Evolutionary conservation across 2,797 vertebrate species (phyloP), one percentile per base, ranked within the genome.

Genomic region (Parotocinclus haroldoi): DNA sequence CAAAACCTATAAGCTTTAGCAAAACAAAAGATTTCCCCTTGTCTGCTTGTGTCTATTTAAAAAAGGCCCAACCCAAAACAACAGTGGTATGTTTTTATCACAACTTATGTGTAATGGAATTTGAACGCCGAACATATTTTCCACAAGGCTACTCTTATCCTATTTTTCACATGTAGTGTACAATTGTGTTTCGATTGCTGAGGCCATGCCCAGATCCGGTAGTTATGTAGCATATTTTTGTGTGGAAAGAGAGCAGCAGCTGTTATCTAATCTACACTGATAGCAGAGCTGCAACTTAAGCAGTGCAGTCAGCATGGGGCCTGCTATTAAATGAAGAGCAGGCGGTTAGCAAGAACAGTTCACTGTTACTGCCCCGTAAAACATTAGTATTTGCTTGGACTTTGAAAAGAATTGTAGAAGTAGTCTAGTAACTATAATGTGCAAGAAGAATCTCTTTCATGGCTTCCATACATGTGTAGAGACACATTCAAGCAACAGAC

Each of bases 241-340:
- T 58, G 64, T 50, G 40, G 40, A 61, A 56, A 60, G 64, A 58
- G 66, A 71, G 53, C 48, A 68, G 58, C 72, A 75, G 70, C 76
- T 62, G 69, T 63, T 77, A 77, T 81, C 75, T 76, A 19, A 76
- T 81, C 75, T 77, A 19, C 55, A 68, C 27, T 77, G 75, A 72
- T 73, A 72, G 68, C 56, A 63, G 18, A 37, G 51, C 16, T 40
- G 52, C 73, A 63, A 75, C 69, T 75, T 66, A 59, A 75, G 49
- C 39, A 48, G 50, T 51, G 36, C 45, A 57, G 54, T 40, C 66
- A 40, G 69, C 59, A 49, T 66, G 62, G 54, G 61, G 38, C 59
- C 45, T 55, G 45, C 27, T 27, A 27, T 27, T 27, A 27, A 27
- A 27, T 27, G 27, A 27, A 27, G 60, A 39, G 39, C 38, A 55